Evolutionary conservation across 2,888 invertebrate species (phyloP).

Genomic region (Sylvicola cinctus): DNA sequence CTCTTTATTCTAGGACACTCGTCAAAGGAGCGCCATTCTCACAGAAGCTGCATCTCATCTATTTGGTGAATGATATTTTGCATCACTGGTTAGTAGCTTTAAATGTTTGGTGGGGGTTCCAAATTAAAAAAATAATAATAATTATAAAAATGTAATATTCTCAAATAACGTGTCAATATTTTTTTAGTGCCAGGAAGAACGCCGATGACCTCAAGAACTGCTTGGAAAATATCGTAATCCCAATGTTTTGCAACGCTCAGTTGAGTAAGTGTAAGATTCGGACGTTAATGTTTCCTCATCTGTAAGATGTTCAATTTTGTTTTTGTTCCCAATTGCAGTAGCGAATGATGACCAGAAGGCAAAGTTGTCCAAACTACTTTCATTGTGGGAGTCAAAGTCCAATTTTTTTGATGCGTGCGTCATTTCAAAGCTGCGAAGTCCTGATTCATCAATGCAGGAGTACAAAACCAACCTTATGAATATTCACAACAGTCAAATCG

Average conservation of each 20-base stretch:
- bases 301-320: not conserved
- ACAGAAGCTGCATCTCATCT: slow-evolving; percentile 91
- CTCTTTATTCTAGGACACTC: slow-evolving; percentile 32
- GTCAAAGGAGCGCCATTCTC: slow-evolving; percentile 54
- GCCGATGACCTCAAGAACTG: slow-evolving; percentile 82
- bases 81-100: slow-evolving; percentile 71
- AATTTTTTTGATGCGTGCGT: slow-evolving; percentile 68
- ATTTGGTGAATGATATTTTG: slow-evolving; percentile 94
- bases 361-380: slow-evolving; percentile 82
- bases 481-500: slow-evolving; percentile 56
- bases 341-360: slow-evolving; percentile 72
- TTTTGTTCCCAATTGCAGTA: slow-evolving; percentile 28
- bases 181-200: slow-evolving; percentile 81
- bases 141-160: no score
- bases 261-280: slow-evolving; percentile 35
- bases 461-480: slow-evolving; percentile 71
- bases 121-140: no score
- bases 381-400: slow-evolving; percentile 91
- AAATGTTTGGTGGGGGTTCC: not conserved
- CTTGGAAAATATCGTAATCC: slow-evolving; percentile 87
- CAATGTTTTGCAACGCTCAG: slow-evolving; percentile 92
- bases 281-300: not conserved
- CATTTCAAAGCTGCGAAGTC: slow-evolving; percentile 71
- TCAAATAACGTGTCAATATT: no score
- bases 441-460: slow-evolving; percentile 69